A percentile compares a stretch with the other conserved stretches of the same genome.
Conservation (phyloP, 2,888 invertebrate genomes). For the Himalopsyche anomala region DNA sequence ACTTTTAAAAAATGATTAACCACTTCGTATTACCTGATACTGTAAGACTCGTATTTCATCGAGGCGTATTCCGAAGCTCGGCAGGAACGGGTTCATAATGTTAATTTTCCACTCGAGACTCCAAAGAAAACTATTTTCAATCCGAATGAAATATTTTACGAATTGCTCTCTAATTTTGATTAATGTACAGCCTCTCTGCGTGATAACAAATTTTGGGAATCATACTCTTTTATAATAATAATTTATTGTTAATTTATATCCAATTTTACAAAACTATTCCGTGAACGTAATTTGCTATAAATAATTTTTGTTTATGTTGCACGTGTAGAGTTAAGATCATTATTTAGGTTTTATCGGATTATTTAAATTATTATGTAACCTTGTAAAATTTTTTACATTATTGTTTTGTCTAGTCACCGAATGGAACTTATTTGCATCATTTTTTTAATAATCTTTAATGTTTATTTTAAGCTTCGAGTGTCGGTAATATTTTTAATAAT, state of each 20-base stretch:
- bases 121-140: no score
- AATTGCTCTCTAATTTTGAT: neutral
- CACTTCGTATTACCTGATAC: no score
- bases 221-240: neutral
- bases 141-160: no score
- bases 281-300: neutral
- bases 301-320: neutral
- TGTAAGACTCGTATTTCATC: no score
- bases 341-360: neutral
- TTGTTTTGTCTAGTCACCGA: conserved; percentile 42
- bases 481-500: neutral
- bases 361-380: neutral
- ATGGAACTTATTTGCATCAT: conserved; percentile 40
- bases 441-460: neutral
- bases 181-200: neutral
- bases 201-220: neutral
- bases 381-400: neutral
- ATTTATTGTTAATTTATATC: neutral
- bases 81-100: no score
- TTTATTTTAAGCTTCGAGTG: conserved; percentile 5
- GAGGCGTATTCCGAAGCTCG: no score
- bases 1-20: no score
- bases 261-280: conserved; percentile 18
- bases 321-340: neutral
- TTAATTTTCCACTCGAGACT: no score